Conservation (phyloP, 1,140 invertebrate genomes). For the Trachymyrmex septentrionalis region DNA sequence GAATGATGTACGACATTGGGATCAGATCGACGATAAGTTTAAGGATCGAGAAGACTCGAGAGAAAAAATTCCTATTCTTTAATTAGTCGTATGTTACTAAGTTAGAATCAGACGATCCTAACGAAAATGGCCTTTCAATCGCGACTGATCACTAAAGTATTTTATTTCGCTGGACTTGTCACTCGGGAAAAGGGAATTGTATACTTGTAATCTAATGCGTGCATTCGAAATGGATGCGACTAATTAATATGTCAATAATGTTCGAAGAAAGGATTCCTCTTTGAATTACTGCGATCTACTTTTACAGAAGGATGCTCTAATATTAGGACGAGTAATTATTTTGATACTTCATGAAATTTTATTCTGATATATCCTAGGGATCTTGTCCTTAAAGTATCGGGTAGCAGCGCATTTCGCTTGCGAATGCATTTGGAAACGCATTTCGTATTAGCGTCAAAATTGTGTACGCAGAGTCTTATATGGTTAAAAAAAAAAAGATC, state of each 20-base stretch:
- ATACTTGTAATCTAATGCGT: neutral
- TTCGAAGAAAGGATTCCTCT: conserved; percentile 1
- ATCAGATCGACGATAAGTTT: neutral
- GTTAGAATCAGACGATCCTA: neutral
- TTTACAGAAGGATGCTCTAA: conserved; percentile 30
- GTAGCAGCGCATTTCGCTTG: conserved; percentile 28
- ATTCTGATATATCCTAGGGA: conserved; percentile 63
- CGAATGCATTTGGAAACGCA: conserved; percentile 61
- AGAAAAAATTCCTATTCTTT: conserved; percentile 18
- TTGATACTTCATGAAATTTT: conserved; percentile 72
- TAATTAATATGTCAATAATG: conserved; percentile 16
- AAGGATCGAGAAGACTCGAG: conserved; percentile 7
- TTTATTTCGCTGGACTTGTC: conserved; percentile 10
- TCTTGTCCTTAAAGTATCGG: conserved; percentile 24
- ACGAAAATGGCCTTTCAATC: neutral
- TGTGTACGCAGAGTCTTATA: neutral
- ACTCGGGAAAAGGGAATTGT: neutral
- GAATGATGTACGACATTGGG: conserved; percentile 1
- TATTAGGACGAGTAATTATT: conserved; percentile 63
- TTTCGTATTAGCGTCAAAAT: conserved; percentile 50
- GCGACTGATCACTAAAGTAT: neutral
- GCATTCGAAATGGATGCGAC: neutral
- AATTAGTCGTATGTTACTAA: neutral
- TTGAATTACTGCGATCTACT: conserved; percentile 35
- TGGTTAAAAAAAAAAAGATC: neutral